These are phyloP conservation scores for Drosophila grimshawi DNA, from an alignment of 1,140 invertebrate species.

Conservation along the genomic window DNA sequence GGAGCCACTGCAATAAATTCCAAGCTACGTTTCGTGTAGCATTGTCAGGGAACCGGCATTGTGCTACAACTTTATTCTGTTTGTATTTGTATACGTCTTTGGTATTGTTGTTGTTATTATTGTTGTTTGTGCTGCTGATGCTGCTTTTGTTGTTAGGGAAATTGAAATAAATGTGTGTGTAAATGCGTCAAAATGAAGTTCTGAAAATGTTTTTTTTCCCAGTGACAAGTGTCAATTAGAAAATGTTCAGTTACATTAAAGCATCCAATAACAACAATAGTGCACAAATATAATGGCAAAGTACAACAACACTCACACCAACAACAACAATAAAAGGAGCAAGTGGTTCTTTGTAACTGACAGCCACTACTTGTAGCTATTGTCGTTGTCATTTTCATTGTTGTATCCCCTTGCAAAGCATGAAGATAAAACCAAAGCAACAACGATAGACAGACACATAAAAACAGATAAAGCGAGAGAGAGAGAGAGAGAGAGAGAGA, in stretches of 20 bases:
- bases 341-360: constrained; percentile 42
- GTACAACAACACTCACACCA: constrained; percentile 20
- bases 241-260: constrained; percentile 82
- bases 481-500: constrained; percentile 1
- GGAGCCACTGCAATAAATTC: constrained; percentile 57
- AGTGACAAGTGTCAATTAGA: constrained; percentile 83
- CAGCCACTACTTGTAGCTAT: constrained; percentile 32
- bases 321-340: constrained; percentile 16
- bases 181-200: constrained; percentile 84
- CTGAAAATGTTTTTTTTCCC: constrained; percentile 71
- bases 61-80: constrained; percentile 52
- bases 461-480: neutral
- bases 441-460: neutral
- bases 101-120: constrained; percentile 28
- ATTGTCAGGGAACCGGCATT: constrained; percentile 60
- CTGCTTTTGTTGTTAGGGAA: constrained; percentile 68
- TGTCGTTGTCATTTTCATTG: constrained; percentile 36
- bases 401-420: constrained; percentile 33
- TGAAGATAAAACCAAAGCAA: constrained; percentile 31
- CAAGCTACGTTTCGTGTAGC: constrained; percentile 51
- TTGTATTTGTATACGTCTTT: constrained; percentile 51
- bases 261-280: constrained; percentile 40
- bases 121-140: constrained; percentile 18
- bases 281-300: constrained; percentile 31
- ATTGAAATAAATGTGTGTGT: constrained; percentile 84